phyloP scores from a whole-genome alignment of 2,113 vertebrate genomes.

The Pteruthius melanotis region DNA sequence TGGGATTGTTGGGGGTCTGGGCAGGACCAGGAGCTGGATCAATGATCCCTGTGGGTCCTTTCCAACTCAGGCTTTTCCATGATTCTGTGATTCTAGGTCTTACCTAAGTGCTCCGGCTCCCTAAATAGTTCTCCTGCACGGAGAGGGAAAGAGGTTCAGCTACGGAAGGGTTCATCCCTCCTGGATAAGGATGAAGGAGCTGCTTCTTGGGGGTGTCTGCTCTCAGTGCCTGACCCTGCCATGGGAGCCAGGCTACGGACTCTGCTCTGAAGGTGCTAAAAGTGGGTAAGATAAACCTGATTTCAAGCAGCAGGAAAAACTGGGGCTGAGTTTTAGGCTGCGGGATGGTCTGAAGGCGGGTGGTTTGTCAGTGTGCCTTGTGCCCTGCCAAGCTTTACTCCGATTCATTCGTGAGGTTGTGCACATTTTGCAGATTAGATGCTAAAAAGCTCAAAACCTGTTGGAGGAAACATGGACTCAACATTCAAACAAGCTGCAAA shows the following conservation, averaged over 20 bases:
- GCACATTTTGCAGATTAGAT: rapidly evolving
- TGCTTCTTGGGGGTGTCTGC: neutral
- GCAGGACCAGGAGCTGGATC: neutral
- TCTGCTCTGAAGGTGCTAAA: neutral
- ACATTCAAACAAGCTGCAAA: neutral
- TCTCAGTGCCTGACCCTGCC: neutral
- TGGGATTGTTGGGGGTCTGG: neutral
- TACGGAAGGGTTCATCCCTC: neutral
- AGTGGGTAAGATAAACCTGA: neutral
- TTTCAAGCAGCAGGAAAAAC: neutral
- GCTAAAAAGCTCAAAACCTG: neutral
- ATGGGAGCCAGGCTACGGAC: rapidly evolving
- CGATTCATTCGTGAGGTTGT: rapidly evolving
- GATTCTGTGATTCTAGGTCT: neutral
- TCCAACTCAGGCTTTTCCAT: neutral
- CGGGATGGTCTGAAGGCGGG: neutral
- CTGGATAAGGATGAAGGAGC: rapidly evolving
- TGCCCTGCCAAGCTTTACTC: neutral
- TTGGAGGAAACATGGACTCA: neutral
- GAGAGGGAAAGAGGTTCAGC: neutral
- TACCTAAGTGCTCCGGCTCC: neutral
- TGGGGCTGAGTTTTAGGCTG: neutral
- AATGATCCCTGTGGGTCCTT: neutral
- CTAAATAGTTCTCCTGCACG: rapidly evolving
- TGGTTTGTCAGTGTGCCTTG: neutral